A percentile compares a stretch with the other conserved stretches of the same genome.
Conservation (phyloP, 1,140 invertebrate species). For the Neodiprion virginianus region DNA sequence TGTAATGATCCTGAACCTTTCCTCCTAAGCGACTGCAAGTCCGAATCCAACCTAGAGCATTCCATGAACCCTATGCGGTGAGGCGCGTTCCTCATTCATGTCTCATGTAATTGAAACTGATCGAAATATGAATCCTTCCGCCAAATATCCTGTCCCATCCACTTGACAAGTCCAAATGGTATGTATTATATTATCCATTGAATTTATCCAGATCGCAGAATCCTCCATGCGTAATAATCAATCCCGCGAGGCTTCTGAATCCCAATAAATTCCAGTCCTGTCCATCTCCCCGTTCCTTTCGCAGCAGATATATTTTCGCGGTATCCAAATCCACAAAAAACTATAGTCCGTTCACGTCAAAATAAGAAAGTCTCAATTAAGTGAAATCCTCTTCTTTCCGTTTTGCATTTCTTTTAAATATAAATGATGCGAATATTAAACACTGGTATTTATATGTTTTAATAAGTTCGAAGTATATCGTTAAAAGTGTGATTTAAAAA, state of each 20-base stretch:
- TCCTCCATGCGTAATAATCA: conserved; percentile 18
- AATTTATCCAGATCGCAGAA: conserved; percentile 16
- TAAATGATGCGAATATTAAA: conserved; percentile 12
- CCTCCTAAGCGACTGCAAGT: conserved; percentile 12
- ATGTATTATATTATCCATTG: conserved; percentile 11
- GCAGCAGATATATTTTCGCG: conserved; percentile 11
- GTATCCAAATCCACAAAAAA: conserved; percentile 18
- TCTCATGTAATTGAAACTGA: conserved; percentile 39
- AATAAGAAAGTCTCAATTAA: conserved; percentile 16
- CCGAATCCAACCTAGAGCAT: conserved; percentile 39
- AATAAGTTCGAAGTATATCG: too few relatives aligned
- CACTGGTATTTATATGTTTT: conserved; percentile 33
- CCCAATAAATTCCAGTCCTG: conserved; percentile 17
- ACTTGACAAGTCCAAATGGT: conserved; percentile 18
- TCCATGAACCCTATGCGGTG: conserved; percentile 43
- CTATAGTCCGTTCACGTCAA: conserved; percentile 27
- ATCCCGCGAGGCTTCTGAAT: conserved; percentile 27
- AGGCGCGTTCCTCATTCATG: conserved; percentile 34
- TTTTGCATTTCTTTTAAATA: conserved; percentile 19
- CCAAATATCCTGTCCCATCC: conserved; percentile 10
- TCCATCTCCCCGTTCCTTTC: conserved; percentile 5
- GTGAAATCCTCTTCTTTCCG: background rate
- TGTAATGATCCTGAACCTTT: conserved; percentile 34
- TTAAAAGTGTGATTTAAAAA: too few relatives aligned
- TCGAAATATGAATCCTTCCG: conserved; percentile 46